Evolutionary conservation across 53 echinoderm and acorn worm genomes (phyloP).

Genomic region (Arbacia lixula): DNA sequence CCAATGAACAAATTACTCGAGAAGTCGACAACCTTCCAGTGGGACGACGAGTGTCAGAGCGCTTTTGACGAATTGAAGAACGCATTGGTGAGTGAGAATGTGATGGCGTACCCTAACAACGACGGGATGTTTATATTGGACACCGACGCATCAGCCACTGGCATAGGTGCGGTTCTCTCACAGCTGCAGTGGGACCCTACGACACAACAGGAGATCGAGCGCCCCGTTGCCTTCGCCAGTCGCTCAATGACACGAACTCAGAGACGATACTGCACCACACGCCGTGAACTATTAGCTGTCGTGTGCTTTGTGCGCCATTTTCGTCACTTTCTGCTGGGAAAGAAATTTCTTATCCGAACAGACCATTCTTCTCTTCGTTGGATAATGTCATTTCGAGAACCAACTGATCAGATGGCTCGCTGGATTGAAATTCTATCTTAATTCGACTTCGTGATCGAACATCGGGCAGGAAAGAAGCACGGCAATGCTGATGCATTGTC

Average conservation of each 20-base stretch:
- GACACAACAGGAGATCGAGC: conserved; percentile 61
- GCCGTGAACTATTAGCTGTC: conserved; percentile 65
- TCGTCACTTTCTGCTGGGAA: conserved; percentile 68
- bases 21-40: too few species aligned
- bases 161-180: conserved; percentile 62
- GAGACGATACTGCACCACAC: conserved; percentile 66
- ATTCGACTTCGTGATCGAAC: conserved; percentile 69
- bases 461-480: conserved; percentile 63
- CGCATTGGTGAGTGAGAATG: too few species aligned
- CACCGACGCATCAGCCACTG: conserved; percentile 66
- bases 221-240: conserved; percentile 69
- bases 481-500: conserved; percentile 76
- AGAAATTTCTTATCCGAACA: conserved; percentile 56
- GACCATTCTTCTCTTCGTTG: conserved; percentile 54
- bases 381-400: conserved; percentile 62
- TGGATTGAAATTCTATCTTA: conserved; percentile 77
- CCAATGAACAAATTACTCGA: conserved; percentile 36
- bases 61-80: too few species aligned
- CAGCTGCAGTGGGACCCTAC: conserved; percentile 66
- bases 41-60: too few species aligned
- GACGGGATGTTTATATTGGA: too few species aligned
- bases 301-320: conserved; percentile 60
- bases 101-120: too few species aligned
- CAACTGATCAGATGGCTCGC: conserved; percentile 61
- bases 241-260: conserved; percentile 56